Base-by-base conservation (phyloP, 1,140 invertebrate species). In the Hestina assimilis region DNA sequence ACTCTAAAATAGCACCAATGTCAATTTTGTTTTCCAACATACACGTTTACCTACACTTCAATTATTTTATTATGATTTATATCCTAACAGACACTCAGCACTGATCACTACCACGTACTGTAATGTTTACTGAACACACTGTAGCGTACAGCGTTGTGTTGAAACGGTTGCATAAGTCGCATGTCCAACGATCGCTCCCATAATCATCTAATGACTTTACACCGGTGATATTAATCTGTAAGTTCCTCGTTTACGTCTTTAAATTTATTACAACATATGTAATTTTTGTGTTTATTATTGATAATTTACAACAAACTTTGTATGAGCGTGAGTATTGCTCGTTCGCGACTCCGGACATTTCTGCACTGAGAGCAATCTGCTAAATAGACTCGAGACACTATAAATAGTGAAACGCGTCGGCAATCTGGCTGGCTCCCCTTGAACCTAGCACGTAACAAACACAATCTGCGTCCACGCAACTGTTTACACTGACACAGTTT, bases 401-500 rank as follows among this genome's bases (percentile, higher is more conserved):
- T 85, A 78, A 88, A 88, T 88, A 88, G 83, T 83, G 77, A 77
- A 83, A 79, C 73, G 77, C 78, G 79, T 79, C 79, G 75, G 73
- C 75, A 77, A 79, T 82, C 67, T 79, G 78, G 79, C 83, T 73
- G 75, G 83, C 69, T 88, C 75, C 83, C 85, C 85, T 88, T 88
- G 85, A 88, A 85, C 83, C 84, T 84, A 83, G 72, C 72, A 72
- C 69, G 69, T 75, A 72, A 61, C 69, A 75, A 76, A 74, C 79
- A 72, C 79, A 77, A 85, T 75, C 61, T 70, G 73, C 73, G 80
- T 75, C 61, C 60, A 67, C 68, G 77, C 75, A 84, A 86, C 80
- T 79, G 73, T 75, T 80, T 79, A 66, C 66, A 78, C 77, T 85
- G 83, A 85, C 83, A 87, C 69, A 87, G 75, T 83, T 87, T 82